Evolutionary conservation across 2,888 invertebrate species (phyloP), one percentile per base, ranked within the genome.

Genomic region (Tachina lurida): DNA sequence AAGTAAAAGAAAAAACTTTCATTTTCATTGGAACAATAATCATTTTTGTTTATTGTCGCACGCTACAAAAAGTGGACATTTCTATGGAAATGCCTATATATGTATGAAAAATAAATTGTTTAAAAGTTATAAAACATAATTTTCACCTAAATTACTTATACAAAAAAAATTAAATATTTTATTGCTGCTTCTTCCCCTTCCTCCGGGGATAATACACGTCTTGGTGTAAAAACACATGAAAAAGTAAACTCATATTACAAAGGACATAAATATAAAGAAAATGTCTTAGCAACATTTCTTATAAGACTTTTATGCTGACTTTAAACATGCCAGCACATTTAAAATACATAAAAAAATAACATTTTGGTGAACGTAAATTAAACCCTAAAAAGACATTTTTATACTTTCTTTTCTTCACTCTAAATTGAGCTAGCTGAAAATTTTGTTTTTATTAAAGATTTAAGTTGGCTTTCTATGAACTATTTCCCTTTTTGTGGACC

Each of bases 341-440:
- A 47, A 67, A 65, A 62, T 9, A 56, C 58, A 70, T 56, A 73
- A 84, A 74, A 63, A 47, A 70, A 63, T 54, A 74, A 31, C 49
- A 79, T 70, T 71, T 79, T 84, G 67, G 60, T 73, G 56, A 81
- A 63, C 39, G 41, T 65, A 70, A 70, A 75, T 10, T 10, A 12
- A 70, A 54, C 62, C 62, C 45, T 56, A 71, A 56, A 60, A 70
- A 54, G 65, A 47, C 41, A 19, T 52, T 74, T 52, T 49, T 19
- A 49, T 10, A 67, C 31, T 47, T 60, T 17, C 22, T 47, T 15
- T 31, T 0, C 31, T 31, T 10, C 52, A 5, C 45, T 56, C 3
- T 47, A 31, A 31, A 31, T 31, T 31, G 31, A 5, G 31, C 9
- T 8, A 39, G 22, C n/a, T 31, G 15, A 17, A 52, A 31, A 45